Conservation (phyloP, 2,113 vertebrate species). For the Phaethornis superciliosus region DNA sequence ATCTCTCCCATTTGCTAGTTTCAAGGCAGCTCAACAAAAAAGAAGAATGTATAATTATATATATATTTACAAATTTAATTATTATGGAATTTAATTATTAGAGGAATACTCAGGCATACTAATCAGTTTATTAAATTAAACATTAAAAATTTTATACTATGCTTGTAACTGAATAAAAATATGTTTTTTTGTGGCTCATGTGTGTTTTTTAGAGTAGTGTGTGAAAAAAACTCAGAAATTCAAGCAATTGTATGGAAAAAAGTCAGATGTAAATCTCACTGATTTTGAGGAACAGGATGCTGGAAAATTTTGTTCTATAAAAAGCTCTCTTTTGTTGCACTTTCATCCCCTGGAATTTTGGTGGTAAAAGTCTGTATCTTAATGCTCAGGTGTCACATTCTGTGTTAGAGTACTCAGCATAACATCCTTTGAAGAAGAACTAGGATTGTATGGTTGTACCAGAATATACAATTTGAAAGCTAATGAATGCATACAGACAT, state of each 20-base stretch:
- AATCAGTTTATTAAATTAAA: background rate
- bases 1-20: background rate
- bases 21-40: background rate
- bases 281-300: background rate
- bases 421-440: background rate
- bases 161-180: background rate
- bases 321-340: background rate
- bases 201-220: background rate
- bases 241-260: background rate
- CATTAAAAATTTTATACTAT: background rate
- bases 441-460: background rate
- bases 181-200: background rate
- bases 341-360: background rate
- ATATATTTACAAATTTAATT: background rate
- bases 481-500: background rate
- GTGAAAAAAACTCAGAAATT: background rate
- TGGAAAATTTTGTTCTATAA: background rate
- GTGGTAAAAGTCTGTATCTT: background rate
- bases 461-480: background rate
- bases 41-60: background rate
- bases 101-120: background rate
- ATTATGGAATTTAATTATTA: background rate
- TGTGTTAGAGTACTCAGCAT: background rate
- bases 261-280: background rate
- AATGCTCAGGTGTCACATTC: background rate